These are phyloP conservation scores for Regulus satrapa DNA, from an alignment of 2,113 vertebrate species.

Conservation along the genomic window DNA sequence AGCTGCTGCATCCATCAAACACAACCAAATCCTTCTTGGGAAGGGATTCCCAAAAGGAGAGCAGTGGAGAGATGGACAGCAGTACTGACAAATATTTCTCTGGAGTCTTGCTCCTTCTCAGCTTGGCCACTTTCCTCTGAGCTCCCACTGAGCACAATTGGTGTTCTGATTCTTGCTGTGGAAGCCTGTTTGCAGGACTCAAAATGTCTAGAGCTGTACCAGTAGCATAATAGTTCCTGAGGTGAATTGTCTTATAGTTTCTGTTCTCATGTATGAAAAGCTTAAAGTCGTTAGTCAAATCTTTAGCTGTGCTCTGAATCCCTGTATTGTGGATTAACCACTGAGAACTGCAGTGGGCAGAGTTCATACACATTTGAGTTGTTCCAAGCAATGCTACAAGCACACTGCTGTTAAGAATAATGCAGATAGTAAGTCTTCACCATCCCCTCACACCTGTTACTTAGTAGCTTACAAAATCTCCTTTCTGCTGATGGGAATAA, in stretches of 20 bases:
- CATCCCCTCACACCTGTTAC: background rate
- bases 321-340: background rate
- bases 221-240: background rate
- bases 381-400: background rate
- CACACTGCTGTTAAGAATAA: background rate
- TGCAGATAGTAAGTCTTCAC: background rate
- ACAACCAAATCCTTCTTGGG: background rate
- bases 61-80: background rate
- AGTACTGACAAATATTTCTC: background rate
- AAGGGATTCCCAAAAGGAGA: background rate
- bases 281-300: background rate
- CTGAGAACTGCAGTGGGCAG: background rate
- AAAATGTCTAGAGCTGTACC: background rate
- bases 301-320: background rate
- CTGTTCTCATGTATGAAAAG: background rate
- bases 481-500: background rate
- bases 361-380: background rate
- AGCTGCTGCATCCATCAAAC: background rate
- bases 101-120: background rate
- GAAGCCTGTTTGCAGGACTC: background rate
- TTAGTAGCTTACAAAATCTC: background rate
- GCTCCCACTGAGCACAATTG: background rate
- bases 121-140: background rate
- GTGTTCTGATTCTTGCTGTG: background rate
- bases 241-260: background rate